These are phyloP conservation scores for Melanogrammus aeglefinus DNA, from an alignment of 2,797 vertebrate species.

Conservation along the genomic window DNA sequence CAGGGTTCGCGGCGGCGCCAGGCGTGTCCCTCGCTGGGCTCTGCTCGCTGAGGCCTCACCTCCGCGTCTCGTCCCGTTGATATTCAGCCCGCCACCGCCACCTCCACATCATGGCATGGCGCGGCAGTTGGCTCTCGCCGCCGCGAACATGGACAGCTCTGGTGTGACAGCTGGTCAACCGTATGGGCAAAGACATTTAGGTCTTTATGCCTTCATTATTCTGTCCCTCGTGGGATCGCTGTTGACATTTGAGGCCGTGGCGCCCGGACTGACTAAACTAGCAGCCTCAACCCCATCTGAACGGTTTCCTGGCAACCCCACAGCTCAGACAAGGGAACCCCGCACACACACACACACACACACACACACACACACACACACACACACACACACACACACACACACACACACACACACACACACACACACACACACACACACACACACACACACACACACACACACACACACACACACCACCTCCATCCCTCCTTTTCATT, in stretches of 20 bases:
- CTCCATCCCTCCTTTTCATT: background rate
- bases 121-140: slow-evolving; percentile 35
- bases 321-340: slow-evolving; percentile 24
- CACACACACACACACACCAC: background rate
- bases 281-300: slow-evolving; percentile 54
- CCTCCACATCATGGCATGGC: slow-evolving; percentile 29
- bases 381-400: background rate
- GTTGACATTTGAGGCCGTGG: slow-evolving; percentile 63
- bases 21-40: slow-evolving; percentile 28
- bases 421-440: background rate
- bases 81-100: slow-evolving; percentile 38
- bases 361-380: background rate
- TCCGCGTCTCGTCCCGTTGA: slow-evolving; percentile 63
- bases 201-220: slow-evolving; percentile 63
- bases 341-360: background rate
- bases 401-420: background rate
- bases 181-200: slow-evolving; percentile 62
- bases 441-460: background rate
- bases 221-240: slow-evolving; percentile 43
- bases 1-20: slow-evolving; percentile 36
- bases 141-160: slow-evolving; percentile 50
- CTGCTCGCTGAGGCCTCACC: slow-evolving; percentile 35
- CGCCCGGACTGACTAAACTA: slow-evolving; percentile 57
- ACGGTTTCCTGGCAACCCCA: slow-evolving; percentile 59
- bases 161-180: slow-evolving; percentile 64